These are phyloP conservation scores for Ceyx erithaca DNA, from an alignment of 2,797 vertebrate species.

Conservation along the genomic window DNA sequence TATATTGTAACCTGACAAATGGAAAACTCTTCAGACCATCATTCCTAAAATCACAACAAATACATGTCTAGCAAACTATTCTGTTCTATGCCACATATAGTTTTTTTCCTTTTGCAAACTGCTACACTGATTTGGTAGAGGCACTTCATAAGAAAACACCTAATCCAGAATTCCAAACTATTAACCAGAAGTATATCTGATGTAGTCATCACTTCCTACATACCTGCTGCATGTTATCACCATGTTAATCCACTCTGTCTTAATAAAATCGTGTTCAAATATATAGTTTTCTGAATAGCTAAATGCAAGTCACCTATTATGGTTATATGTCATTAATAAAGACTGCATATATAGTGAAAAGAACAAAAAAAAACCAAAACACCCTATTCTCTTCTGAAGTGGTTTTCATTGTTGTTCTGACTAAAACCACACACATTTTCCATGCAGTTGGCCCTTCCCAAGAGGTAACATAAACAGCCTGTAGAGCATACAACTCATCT, in stretches of 20 bases:
- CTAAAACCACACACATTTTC: not conserved
- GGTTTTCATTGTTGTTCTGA: constrained; percentile 11
- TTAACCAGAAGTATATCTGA: constrained; percentile 12
- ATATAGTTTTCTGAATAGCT: not conserved
- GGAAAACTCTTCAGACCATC: not conserved
- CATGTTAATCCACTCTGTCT: constrained; percentile 10
- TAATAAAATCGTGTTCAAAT: constrained; percentile 15
- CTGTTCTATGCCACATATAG: not conserved
- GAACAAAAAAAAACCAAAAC: not conserved
- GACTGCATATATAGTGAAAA: not conserved
- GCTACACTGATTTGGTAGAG: not conserved
- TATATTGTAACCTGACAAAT: not conserved
- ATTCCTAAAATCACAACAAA: not conserved
- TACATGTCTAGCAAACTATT: not conserved
- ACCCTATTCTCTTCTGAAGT: not conserved
- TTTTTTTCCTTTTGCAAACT: not conserved
- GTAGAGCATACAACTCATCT: not conserved
- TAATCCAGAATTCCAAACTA: constrained; percentile 12
- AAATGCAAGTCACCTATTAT: not conserved
- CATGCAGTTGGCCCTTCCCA: constrained; percentile 26
- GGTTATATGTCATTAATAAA: not conserved
- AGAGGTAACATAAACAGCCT: constrained; percentile 33
- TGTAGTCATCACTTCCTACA: constrained; percentile 17
- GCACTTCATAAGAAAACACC: not conserved
- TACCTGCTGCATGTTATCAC: not conserved